A percentile compares a stretch with the other conserved stretches of the same genome.
Conservation (phyloP, 2,113 vertebrate species). For the Cyanoliseus patagonus region DNA sequence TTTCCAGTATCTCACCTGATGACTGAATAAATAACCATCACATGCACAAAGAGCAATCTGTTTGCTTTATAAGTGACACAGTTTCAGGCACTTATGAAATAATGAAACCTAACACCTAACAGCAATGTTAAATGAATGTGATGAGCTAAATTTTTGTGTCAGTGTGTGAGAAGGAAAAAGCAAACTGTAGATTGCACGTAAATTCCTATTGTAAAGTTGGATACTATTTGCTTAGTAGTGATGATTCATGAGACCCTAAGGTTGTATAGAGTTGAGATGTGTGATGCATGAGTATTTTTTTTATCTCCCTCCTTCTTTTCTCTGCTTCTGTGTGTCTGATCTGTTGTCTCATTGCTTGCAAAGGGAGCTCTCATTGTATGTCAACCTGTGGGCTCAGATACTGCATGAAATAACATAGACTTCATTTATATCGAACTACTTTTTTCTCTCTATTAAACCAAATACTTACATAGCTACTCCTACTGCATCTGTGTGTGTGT, state of each 20-base stretch:
- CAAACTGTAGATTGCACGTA: not conserved
- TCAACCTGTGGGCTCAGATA: not conserved
- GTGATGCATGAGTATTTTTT: not conserved
- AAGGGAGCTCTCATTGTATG: not conserved
- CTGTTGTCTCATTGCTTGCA: not conserved
- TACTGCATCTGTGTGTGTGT: not conserved
- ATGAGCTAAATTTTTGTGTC: not conserved
- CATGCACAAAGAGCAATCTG: conserved; percentile 18
- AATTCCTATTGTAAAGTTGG: not conserved
- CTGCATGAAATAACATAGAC: not conserved
- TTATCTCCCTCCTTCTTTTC: not conserved
- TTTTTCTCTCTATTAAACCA: not conserved
- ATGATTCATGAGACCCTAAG: not conserved
- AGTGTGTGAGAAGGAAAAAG: not conserved
- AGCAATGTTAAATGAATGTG: not conserved
- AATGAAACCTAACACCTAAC: not conserved
- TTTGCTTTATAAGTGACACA: not conserved
- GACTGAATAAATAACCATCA: conserved; percentile 18
- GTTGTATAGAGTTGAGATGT: not conserved
- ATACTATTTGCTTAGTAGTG: not conserved
- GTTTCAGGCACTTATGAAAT: conserved; percentile 3
- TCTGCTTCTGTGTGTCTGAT: not conserved
- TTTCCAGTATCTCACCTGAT: not conserved
- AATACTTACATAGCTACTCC: not conserved
- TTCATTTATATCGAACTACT: not conserved